Conservation (phyloP, 1,140 invertebrate species). For the Drosophila parabipectinata region DNA sequence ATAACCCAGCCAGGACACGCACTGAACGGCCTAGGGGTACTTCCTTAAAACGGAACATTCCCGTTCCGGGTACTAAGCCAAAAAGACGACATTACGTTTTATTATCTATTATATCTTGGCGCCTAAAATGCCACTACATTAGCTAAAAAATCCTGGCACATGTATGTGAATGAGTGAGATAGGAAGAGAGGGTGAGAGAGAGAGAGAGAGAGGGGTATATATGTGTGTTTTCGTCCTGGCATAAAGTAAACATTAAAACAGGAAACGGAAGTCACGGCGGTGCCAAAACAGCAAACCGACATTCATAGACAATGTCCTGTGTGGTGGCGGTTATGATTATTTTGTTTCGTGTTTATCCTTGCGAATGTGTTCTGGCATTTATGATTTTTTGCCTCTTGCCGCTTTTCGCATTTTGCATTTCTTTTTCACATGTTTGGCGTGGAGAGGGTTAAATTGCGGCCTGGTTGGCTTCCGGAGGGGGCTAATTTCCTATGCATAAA, state of each 20-base stretch:
- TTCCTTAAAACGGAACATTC: conserved; percentile 38
- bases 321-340: conserved; percentile 70
- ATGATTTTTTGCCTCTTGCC: conserved; percentile 17
- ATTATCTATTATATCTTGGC: conserved; percentile 79
- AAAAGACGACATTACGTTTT: conserved; percentile 73
- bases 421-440: conserved; percentile 41
- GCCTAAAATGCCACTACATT: conserved; percentile 77
- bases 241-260: conserved; percentile 81
- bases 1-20: conserved; percentile 68
- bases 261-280: conserved; percentile 69
- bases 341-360: conserved; percentile 46
- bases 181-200: neutral
- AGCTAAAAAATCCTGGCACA: conserved; percentile 68
- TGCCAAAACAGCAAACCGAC: conserved; percentile 57
- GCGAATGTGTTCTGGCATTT: conserved; percentile 25
- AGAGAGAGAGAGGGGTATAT: neutral
- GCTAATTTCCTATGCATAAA: conserved; percentile 71
- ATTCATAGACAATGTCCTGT: conserved; percentile 39
- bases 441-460: neutral
- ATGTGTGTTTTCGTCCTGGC: conserved; percentile 38
- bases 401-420: conserved; percentile 11
- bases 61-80: conserved; percentile 50
- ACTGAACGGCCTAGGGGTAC: conserved; percentile 29
- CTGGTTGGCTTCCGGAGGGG: neutral
- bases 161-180: conserved; percentile 7